Evolutionary conservation across 1,140 invertebrate species (phyloP), one percentile per base, ranked within the genome.

Genomic region (Brachionus sp.): DNA sequence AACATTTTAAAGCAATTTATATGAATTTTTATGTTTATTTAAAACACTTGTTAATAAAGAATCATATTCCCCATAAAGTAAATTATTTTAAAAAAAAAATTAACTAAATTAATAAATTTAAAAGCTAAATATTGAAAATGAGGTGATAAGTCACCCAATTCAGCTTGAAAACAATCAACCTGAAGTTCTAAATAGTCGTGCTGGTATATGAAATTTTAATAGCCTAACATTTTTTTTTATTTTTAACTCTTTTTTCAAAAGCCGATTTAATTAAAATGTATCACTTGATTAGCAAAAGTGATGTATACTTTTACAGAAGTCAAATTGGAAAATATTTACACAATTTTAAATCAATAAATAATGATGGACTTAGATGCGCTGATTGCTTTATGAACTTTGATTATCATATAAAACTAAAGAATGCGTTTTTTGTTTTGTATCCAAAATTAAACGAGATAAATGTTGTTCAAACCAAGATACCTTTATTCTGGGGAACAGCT

Each of bases 1-100:
- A 75, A 5, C 44, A 46, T 46, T 46, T 75, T 6, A 46, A 44
- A 46, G 23, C 19, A 29, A 25, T 75, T 75, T 46, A 75, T 10
- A 75, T 46, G 39, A 44, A 75, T 46, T 75, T 75, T 29, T 75
- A 75, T 46, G 39, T 75, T 10, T 46, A 46, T 46, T 50, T 50
- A 46, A 44, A 75, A 75, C 23, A 46, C 19, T 35, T 75, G 16
- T 46, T 75, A 2, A 75, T 46, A 5, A 75, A 35, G 19, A 25
- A 75, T 46, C 16, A 75, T 12, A 33, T 75, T 12, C 19, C 70
- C 0, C 37, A 39, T 42, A 35, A n/a, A 33, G 64, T 66, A 66
- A 33, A n/a, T n/a, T n/a, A n/a, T n/a, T n/a, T n/a, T n/a, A n/a
- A n/a, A n/a, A n/a, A n/a, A n/a, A n/a, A n/a, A n/a, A n/a, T n/a